Evolutionary conservation across 2,797 vertebrate species (phyloP), one percentile per base, ranked within the genome.

Genomic region (Galago senegalensis): DNA sequence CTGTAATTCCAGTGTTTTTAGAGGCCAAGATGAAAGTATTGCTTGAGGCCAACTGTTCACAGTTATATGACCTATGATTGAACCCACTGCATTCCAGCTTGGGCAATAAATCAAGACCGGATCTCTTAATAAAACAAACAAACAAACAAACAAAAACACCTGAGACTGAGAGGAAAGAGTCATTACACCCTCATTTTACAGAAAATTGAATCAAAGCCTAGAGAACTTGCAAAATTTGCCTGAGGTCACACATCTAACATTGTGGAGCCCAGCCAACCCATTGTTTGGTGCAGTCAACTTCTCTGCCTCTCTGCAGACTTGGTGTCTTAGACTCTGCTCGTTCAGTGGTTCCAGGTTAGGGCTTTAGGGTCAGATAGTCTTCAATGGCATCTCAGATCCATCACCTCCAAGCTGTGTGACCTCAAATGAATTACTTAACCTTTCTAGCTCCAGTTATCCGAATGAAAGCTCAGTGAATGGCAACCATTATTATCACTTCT

Each of bases 181-280:
- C 43, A 65, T 67, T 40, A 53, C n/a, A 87, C 9, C 46, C 46
- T 91, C 16, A 43, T 82, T 56, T 53, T 61, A 77, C 53, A 40
- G 31, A 81, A 79, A 77, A 46, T 60, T 93, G 70, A 87, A 89
- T 67, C 43, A 58, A 87, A 94, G 53, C 21, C 69, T 21, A 69
- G 85, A 91, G 80, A 93, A 82, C 40, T 60, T 72, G 61, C 70
- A 46, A 67, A 79, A 87, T 73, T n/a, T 89, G 31, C 76, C 40
- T 72, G 73, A 81, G 18, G 29, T 91, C 43, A 69, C 89, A 77
- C 21, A 72, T 34, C 43, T 60, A 49, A 49, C 18, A 29, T 46
- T 87, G 25, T 23, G 29, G 14, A 87, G 31, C 53, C 40, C 73
- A 61, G 58, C 20, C 60, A 81, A 37, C 40, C 65, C 58, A 43